A percentile compares a stretch with the other conserved stretches of the same genome.
phyloP scores from a whole-genome alignment of 2,797 vertebrate species.

The Chromobotia macracanthus region DNA sequence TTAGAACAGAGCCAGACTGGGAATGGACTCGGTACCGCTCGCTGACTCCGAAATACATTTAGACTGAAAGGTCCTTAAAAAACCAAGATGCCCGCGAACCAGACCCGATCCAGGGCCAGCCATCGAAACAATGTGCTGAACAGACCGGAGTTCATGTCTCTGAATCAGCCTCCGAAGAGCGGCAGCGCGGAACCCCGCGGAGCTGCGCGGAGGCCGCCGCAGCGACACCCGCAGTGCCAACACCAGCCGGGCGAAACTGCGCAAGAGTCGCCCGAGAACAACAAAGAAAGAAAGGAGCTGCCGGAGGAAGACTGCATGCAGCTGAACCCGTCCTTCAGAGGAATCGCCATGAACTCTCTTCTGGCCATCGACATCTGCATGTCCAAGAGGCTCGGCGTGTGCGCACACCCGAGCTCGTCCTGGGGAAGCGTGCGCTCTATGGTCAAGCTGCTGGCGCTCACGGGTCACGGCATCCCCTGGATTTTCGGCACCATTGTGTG shows the following conservation, averaged over 20 bases:
- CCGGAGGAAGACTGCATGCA: slow-evolving; percentile 96
- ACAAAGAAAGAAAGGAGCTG: slow-evolving; percentile 77
- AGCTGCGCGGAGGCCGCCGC: slow-evolving; percentile 66
- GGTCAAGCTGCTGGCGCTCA: slow-evolving; percentile 87
- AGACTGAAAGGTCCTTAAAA: background rate
- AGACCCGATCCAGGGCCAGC: slow-evolving; percentile 78
- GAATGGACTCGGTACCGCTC: slow-evolving; percentile 48
- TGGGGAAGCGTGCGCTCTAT: slow-evolving; percentile 87
- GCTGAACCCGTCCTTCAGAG: slow-evolving; percentile 89
- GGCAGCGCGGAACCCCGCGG: slow-evolving; percentile 72
- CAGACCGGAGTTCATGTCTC: slow-evolving; percentile 89
- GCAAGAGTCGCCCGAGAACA: slow-evolving; percentile 56
- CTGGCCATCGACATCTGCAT: slow-evolving; percentile 92
- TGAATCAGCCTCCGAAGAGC: slow-evolving; percentile 80
- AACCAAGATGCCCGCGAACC: slow-evolving; percentile 81
- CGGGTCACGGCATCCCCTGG: slow-evolving; percentile 88
- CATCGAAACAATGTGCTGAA: slow-evolving; percentile 86
- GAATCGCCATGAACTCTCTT: slow-evolving; percentile 89
- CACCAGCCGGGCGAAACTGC: slow-evolving; percentile 58
- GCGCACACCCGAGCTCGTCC: slow-evolving; percentile 77
- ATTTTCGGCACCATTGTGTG: slow-evolving; percentile 85
- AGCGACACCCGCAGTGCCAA: slow-evolving; percentile 51
- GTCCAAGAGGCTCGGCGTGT: slow-evolving; percentile 88
- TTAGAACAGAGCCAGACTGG: slow-evolving; percentile 54
- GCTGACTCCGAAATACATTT: slow-evolving; percentile 15